These are phyloP conservation scores for Chondrosia reniformis DNA, from an alignment of 37 sponge, comb jelly and placozoan genomes.

Conservation along the genomic window DNA sequence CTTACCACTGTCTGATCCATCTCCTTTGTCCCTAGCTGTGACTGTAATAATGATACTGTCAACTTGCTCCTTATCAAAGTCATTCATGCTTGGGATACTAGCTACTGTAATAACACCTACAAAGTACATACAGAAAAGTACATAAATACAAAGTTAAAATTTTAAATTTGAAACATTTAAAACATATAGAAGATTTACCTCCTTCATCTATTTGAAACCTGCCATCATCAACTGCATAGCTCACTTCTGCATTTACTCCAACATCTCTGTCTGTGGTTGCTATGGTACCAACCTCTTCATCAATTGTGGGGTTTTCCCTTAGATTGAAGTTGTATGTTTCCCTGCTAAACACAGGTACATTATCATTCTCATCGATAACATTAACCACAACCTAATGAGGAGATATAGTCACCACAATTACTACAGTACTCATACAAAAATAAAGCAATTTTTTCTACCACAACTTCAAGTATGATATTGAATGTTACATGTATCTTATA, in stretches of 20 bases:
- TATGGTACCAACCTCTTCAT: conserved; percentile 7
- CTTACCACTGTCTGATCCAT: too few species aligned
- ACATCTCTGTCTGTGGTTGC: conserved; percentile 62
- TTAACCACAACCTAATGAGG: conserved; percentile 35
- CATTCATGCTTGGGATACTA: too few species aligned
- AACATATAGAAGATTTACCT: too few species aligned
- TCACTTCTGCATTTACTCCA: conserved; percentile 46
- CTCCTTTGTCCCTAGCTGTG: not conserved
- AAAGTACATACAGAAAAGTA: not conserved
- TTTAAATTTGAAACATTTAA: too few species aligned
- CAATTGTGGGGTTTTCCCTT: conserved; percentile 46
- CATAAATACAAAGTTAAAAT: too few species aligned
- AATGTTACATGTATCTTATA: too few species aligned
- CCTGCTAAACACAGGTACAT: conserved; percentile 45
- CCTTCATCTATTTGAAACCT: too few species aligned
- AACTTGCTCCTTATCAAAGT: not conserved
- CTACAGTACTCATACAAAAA: too few species aligned
- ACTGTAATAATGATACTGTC: not conserved
- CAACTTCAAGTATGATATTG: too few species aligned
- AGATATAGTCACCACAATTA: too few species aligned
- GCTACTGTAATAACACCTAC: not conserved
- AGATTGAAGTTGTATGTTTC: conserved; percentile 15
- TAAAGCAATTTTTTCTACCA: too few species aligned
- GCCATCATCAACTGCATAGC: not conserved
- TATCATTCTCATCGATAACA: conserved; percentile 68